Evolutionary conservation across 2,797 vertebrate genomes (phyloP).

Genomic region (Lates japonicus): DNA sequence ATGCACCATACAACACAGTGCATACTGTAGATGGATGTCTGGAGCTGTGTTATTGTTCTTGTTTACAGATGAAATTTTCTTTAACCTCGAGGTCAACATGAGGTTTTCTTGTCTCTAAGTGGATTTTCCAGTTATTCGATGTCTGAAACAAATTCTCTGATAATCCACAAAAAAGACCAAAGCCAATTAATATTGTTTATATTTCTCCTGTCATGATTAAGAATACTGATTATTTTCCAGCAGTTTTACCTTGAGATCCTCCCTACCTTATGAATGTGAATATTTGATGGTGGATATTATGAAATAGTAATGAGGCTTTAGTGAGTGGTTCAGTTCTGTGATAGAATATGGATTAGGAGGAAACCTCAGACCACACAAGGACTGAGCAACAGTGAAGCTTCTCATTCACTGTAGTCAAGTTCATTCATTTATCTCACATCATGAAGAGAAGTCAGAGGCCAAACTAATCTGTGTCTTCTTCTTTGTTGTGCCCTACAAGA

Average conservation of each 20-base stretch:
- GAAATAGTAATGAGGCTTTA: constrained; percentile 1
- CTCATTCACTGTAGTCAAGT: neutral
- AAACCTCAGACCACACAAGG: too few relatives aligned
- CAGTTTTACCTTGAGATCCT: neutral
- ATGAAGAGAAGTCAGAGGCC: neutral
- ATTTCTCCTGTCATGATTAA: neutral
- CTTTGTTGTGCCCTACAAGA: constrained; percentile 18
- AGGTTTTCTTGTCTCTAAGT: neutral
- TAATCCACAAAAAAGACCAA: neutral
- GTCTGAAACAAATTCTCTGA: neutral
- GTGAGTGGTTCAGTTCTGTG: neutral
- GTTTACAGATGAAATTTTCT: neutral
- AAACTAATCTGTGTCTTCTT: too few relatives aligned
- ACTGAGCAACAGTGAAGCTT: too few relatives aligned
- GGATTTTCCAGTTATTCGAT: neutral
- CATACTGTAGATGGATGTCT: neutral
- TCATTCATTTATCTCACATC: constrained; percentile 1
- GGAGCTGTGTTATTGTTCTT: neutral
- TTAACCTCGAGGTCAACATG: neutral
- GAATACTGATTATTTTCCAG: neutral
- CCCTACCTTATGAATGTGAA: neutral
- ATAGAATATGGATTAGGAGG: too few relatives aligned
- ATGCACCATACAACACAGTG: neutral
- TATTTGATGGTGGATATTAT: neutral
- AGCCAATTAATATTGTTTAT: neutral